Evolutionary conservation across 2,888 invertebrate genomes (phyloP).

Genomic region (Tetragonula carbonaria): DNA sequence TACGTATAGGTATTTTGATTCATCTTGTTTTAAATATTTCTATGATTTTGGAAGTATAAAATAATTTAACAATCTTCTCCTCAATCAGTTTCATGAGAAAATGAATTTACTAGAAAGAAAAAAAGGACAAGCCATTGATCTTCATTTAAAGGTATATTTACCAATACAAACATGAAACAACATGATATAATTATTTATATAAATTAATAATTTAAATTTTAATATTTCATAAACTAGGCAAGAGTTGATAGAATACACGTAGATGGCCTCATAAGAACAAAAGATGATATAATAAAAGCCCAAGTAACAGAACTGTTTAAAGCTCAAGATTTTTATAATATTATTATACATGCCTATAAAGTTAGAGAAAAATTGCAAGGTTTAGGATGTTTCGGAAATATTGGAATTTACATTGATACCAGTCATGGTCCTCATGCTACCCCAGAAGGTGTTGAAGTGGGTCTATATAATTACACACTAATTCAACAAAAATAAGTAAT

Average conservation of each 20-base stretch:
- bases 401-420: constrained; percentile 94
- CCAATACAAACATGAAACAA: neutral
- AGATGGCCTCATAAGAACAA: constrained; percentile 93
- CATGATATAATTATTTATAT: neutral
- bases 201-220: constrained; percentile 45
- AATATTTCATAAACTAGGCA: constrained; percentile 85
- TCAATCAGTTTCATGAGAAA: constrained; percentile 54
- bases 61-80: constrained; percentile 34
- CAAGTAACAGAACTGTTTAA: constrained; percentile 93
- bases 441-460: constrained; percentile 92
- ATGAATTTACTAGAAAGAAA: constrained; percentile 37
- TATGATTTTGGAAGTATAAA: neutral
- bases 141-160: constrained; percentile 73
- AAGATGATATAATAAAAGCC: constrained; percentile 93
- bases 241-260: constrained; percentile 94
- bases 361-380: constrained; percentile 91
- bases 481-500: constrained; percentile 68
- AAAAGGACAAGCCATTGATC: constrained; percentile 62
- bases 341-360: constrained; percentile 89
- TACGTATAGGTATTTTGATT: neutral
- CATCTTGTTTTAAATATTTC: no score
- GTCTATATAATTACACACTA: constrained; percentile 72
- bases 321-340: constrained; percentile 94
- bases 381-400: constrained; percentile 95
- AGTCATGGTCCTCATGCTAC: constrained; percentile 91